phyloP scores from a whole-genome alignment of 2,888 invertebrate genomes.

The Hirtodrosophila duncani region DNA sequence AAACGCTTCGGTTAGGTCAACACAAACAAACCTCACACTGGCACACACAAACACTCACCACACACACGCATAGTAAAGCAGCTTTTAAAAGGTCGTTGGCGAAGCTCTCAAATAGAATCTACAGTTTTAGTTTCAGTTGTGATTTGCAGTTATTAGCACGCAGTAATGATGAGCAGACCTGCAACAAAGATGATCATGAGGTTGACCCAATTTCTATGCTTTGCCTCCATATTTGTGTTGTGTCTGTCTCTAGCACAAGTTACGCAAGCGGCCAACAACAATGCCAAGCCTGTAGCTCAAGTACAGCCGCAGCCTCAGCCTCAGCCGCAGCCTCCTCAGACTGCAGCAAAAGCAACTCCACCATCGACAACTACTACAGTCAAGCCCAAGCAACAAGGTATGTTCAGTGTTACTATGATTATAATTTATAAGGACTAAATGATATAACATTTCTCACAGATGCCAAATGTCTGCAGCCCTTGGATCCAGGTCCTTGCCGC shows the following conservation, averaged over 20 bases:
- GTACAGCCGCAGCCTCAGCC: too few species aligned
- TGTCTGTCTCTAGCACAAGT: conserved; percentile 36
- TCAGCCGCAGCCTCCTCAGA: too few species aligned
- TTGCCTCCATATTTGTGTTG: conserved; percentile 27
- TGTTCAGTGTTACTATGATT: not conserved
- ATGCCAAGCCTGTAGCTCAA: conserved; percentile 8
- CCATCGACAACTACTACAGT: conserved; percentile 23
- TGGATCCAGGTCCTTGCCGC: conserved; percentile 73
- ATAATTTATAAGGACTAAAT: not conserved
- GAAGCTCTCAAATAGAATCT: conserved; percentile 25
- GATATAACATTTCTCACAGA: conserved; percentile 35
- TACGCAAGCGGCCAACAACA: conserved; percentile 25
- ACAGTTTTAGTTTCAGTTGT: conserved; percentile 41
- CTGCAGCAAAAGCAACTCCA: not conserved
- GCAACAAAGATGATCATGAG: conserved; percentile 14
- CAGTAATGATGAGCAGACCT: conserved; percentile 42
- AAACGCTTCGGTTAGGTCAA: conserved; percentile 44
- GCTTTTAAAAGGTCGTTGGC: too few species aligned
- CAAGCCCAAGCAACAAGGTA: conserved; percentile 20
- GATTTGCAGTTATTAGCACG: conserved; percentile 37
- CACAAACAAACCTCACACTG: conserved; percentile 11
- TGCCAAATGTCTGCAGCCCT: conserved; percentile 67
- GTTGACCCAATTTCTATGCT: conserved; percentile 47
- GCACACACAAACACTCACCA: conserved; percentile 4
- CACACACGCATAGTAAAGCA: conserved; percentile 1